phyloP scores from a whole-genome alignment of 2,888 invertebrate species.

The Pharmacophagus antenor region DNA sequence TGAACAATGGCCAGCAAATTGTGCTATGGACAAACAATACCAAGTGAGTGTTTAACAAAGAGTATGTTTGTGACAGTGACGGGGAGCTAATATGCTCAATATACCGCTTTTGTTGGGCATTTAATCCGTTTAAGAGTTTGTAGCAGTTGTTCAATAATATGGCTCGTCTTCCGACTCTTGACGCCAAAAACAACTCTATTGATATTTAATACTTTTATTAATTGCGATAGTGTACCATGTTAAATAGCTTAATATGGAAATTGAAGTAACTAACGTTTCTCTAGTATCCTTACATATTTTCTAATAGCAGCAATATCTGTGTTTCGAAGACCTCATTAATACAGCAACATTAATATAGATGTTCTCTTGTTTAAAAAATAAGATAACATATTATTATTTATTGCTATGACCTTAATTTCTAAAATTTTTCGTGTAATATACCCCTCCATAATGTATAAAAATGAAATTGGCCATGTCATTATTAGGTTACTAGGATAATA shows the following conservation, averaged over 20 bases:
- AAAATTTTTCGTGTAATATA: no score
- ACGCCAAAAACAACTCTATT: conserved; percentile 47
- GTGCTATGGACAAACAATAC: conserved; percentile 51
- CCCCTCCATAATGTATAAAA: no score
- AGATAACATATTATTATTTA: no score
- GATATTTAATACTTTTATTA: not conserved
- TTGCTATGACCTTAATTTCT: no score
- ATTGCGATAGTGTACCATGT: not conserved
- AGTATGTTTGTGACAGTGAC: conserved; percentile 49
- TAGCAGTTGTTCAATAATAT: conserved; percentile 55
- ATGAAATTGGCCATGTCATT: no score
- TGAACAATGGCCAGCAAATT: conserved; percentile 31
- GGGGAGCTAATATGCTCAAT: conserved; percentile 52
- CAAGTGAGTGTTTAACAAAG: conserved; percentile 51
- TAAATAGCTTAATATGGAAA: not conserved
- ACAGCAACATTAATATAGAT: no score
- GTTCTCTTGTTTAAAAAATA: no score
- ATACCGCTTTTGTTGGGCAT: conserved; percentile 65
- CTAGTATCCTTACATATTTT: no score
- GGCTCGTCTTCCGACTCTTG: conserved; percentile 48
- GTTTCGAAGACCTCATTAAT: no score
- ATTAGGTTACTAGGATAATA: no score
- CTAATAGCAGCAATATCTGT: no score
- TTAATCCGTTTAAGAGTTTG: conserved; percentile 73
- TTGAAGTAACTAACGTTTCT: no score